phyloP scores from a whole-genome alignment of 2,113 vertebrate genomes.

The Athene noctua region DNA sequence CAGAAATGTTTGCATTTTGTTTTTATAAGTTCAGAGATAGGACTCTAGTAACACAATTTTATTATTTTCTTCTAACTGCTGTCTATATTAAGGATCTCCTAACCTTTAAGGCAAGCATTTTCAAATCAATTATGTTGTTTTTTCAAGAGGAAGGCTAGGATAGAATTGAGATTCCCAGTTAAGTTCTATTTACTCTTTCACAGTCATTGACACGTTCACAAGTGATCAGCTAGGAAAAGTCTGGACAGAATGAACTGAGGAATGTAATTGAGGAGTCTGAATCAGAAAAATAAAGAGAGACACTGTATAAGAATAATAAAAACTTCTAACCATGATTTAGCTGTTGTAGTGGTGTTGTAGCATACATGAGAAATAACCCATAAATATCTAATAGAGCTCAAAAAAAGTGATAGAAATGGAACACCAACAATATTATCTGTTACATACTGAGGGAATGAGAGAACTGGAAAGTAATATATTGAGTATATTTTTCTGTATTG shows the following conservation, averaged over 20 bases:
- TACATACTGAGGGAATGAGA: conserved; percentile 4
- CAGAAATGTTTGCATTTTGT: conserved; percentile 24
- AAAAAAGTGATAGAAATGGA: not conserved
- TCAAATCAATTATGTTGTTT: not conserved
- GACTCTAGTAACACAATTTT: not conserved
- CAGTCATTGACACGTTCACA: not conserved
- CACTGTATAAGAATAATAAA: not conserved
- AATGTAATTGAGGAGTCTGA: not conserved
- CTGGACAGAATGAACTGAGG: not conserved
- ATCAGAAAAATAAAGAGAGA: not conserved
- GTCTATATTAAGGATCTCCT: not conserved
- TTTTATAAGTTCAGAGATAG: conserved; percentile 2
- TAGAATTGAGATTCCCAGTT: not conserved
- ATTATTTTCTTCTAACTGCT: not conserved
- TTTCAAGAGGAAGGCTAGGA: not conserved
- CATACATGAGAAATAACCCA: not conserved
- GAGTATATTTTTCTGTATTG: conserved; percentile 15
- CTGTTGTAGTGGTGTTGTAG: not conserved
- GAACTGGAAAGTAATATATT: conserved; percentile 19
- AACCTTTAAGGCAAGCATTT: not conserved
- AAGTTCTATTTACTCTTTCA: conserved; percentile 4
- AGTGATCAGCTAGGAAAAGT: not conserved
- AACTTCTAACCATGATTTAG: not conserved
- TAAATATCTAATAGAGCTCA: not conserved
- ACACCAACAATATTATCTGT: not conserved